These are phyloP conservation scores for Puffinus mauretanicus DNA, from an alignment of 2,113 vertebrate genomes.

Conservation along the genomic window DNA sequence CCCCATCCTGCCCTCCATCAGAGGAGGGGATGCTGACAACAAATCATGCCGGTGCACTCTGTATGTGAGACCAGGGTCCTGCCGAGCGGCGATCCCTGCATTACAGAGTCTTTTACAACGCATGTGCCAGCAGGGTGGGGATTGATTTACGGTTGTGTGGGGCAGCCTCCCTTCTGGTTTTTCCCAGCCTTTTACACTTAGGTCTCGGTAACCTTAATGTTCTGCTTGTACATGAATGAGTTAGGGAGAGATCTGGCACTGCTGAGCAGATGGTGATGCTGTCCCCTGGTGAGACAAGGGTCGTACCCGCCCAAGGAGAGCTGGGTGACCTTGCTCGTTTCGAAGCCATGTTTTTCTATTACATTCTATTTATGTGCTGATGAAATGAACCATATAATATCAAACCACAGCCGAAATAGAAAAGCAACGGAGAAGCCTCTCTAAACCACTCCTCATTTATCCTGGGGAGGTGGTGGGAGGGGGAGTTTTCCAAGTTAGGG, in stretches of 20 bases:
- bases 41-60: neutral
- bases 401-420: neutral
- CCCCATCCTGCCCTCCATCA: neutral
- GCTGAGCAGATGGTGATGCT: neutral
- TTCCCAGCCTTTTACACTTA: neutral
- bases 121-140: neutral
- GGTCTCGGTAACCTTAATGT: neutral
- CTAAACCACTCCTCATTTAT: neutral
- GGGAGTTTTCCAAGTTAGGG: neutral
- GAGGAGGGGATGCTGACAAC: neutral
- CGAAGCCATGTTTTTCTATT: neutral
- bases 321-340: neutral
- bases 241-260: neutral
- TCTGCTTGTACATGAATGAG: neutral
- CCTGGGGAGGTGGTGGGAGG: accelerated
- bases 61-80: neutral
- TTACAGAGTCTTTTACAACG: neutral
- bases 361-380: neutral
- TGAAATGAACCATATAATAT: neutral
- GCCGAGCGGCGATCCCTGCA: neutral
- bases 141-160: accelerated
- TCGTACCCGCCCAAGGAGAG: neutral
- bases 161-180: neutral
- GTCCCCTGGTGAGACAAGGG: neutral
- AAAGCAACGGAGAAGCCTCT: neutral